Evolutionary conservation across 2,888 invertebrate species (phyloP), one percentile per base, ranked within the genome.

Genomic region (Leucophora obtusa): DNA sequence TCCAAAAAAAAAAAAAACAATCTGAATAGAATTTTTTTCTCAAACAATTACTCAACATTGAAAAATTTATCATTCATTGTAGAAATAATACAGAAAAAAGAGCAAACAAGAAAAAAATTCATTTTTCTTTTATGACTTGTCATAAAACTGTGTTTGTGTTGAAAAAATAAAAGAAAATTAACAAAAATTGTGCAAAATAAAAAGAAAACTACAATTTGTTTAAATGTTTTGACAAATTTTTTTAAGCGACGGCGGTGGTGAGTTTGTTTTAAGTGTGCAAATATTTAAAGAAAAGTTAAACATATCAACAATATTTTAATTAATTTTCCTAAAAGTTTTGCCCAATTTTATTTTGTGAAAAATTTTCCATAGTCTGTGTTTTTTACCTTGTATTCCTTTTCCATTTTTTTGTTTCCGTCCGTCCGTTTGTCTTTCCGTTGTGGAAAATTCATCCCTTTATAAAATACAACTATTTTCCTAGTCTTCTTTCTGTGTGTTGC

Each of bases 21-120:
- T 14, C 5, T n/a, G n/a, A 47, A 47, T 47, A 69, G 24, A 56
- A 59, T 17, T 33, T 21, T 70, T 33, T 21, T 70, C 38, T 54
- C 68, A 38, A 79, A 74, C 33, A 74, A 76, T 72, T 76, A 76
- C 68, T 80, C 68, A 80, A 80, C 72, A 56, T 76, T 72, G 75
- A 76, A 69, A 74, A 80, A 65, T 69, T 76, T 79, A 53, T 75
- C 62, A 71, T 69, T 63, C 43, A 35, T 17, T 38, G 18, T 59
- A 59, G 35, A 38, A 59, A 59, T 43, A 38, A 10, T 33, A 38
- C 63, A 58, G 11, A 9, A 35, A 58, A 28, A 28, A 28, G 6
- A 28, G 28, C 28, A 28, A 50, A 65, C 15, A 65, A 10, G 21
- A 66, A 11, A 68, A 17, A 50, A 53, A 54, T 28, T 51, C 59